Base-by-base conservation (phyloP, 2,113 vertebrate species). In the Pseudorasbora parva region DNA sequence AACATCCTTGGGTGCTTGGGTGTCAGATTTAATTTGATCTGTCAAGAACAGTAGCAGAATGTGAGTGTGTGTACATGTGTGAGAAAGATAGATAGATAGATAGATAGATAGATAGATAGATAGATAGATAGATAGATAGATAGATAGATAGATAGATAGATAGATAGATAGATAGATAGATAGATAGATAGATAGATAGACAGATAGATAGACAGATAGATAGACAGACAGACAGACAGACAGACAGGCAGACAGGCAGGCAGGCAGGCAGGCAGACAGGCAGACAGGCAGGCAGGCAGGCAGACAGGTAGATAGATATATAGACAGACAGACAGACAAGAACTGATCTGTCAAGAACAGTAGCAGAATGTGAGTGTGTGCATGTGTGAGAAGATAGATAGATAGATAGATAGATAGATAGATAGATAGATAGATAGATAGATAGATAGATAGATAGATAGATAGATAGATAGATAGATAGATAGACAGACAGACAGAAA, bases 11-110 rank as follows among this genome's bases (percentile, higher is more conserved):
- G 33, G n/a, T 56, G 47, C n/a, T n/a, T n/a, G 62, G n/a, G 68
- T 83, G 51, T 72, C 30, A 62, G 37, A 51, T 69, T 79, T 47
- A 56, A 62, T 71, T 72, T 47, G 45, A 69, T 78, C 54, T 51
- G 27, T 33, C 68, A 14, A 47, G 12, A 83, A 30, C 33, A 33
- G 69, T 56, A 43, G 37, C 30, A 60, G 25, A 23, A n/a, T 51
- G 19, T 17, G 23, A 43, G 54, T 23, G 47, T 77, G 23, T 73
- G 80, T 9, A 8, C 21, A 12, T 56, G 12, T 71, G 54, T 37
- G 37, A 19, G 15, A 49, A n/a, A 37, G 7, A n/a, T 0, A 66
- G 11, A 8, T 19, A 23, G 23, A 37, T 7, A 37, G 37, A 37
- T 5, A 49, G 59, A 47, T 1, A 30, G 19, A 30, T 0, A 62